Percentiles rank a stretch among this genome's conserved stretches.
These are phyloP conservation scores for Helobdella robusta DNA, from an alignment of 2,888 invertebrate species.

Conservation along the genomic window DNA sequence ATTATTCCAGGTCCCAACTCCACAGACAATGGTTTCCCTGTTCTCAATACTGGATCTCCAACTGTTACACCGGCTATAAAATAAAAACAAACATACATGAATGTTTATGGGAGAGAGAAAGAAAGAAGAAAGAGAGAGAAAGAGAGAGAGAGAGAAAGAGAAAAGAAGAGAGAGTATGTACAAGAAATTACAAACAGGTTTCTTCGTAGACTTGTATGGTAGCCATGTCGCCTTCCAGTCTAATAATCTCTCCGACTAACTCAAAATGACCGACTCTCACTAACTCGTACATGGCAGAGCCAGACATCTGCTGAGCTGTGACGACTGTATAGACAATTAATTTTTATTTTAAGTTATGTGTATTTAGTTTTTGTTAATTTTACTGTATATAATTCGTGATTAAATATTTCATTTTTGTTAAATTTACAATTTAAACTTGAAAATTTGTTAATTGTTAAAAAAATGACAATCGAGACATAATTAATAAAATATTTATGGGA, in stretches of 20 bases:
- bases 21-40: slow-evolving; percentile 96
- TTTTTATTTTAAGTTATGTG: no score
- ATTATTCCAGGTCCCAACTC: slow-evolving; percentile 97
- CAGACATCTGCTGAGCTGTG: slow-evolving; percentile 96
- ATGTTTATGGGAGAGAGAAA: not conserved
- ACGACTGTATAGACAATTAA: no score
- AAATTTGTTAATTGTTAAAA: no score
- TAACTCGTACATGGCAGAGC: slow-evolving; percentile 99
- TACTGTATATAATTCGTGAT: no score
- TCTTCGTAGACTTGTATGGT: slow-evolving; percentile 84
- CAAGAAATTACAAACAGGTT: slow-evolving; percentile 53
- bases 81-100: not conserved
- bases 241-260: slow-evolving; percentile 97
- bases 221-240: slow-evolving; percentile 97
- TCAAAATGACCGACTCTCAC: slow-evolving; percentile 96
- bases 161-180: no score
- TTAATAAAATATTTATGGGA: slow-evolving; percentile 5
- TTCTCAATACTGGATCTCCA: slow-evolving; percentile 94
- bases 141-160: not conserved
- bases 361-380: no score
- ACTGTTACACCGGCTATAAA: slow-evolving; percentile 79
- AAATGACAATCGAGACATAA: not conserved
- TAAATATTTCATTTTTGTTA: not conserved
- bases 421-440: not conserved
- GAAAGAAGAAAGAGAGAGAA: not conserved